phyloP scores from a whole-genome alignment of 2,113 vertebrate species.

The Eleginops maclovinus region DNA sequence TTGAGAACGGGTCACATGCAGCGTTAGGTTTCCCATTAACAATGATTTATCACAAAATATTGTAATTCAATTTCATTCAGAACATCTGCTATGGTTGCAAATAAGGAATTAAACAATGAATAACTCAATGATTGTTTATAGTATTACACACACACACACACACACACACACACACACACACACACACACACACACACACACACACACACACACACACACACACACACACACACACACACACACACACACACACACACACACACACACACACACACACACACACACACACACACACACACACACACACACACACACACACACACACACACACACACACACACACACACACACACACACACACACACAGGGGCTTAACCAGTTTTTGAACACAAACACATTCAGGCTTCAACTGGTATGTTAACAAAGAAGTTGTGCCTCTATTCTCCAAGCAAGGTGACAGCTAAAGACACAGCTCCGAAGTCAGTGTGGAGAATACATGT shows the following conservation, averaged over 20 bases:
- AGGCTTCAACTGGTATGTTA: conserved; percentile 53
- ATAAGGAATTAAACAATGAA: conserved; percentile 1
- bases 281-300: neutral
- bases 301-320: neutral
- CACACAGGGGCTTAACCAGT: conserved; percentile 3
- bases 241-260: neutral
- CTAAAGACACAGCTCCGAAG: conserved; percentile 38
- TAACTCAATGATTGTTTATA: neutral
- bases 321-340: neutral
- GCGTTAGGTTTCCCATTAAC: neutral
- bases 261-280: neutral
- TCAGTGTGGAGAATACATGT: conserved; percentile 25
- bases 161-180: neutral
- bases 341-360: neutral
- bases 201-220: neutral
- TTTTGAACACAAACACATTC: conserved; percentile 18
- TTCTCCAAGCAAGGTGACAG: conserved; percentile 62
- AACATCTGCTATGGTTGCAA: conserved; percentile 23
- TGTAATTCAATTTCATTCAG: neutral
- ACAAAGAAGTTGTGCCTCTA: conserved; percentile 25
- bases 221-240: neutral
- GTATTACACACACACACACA: neutral
- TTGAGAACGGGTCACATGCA: conserved; percentile 12
- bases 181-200: neutral
- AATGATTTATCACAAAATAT: conserved; percentile 1